A percentile compares a stretch with the other conserved stretches of the same genome.
These are phyloP conservation scores for Apamea monoglypha DNA, from an alignment of 2,888 invertebrate species.

Conservation along the genomic window DNA sequence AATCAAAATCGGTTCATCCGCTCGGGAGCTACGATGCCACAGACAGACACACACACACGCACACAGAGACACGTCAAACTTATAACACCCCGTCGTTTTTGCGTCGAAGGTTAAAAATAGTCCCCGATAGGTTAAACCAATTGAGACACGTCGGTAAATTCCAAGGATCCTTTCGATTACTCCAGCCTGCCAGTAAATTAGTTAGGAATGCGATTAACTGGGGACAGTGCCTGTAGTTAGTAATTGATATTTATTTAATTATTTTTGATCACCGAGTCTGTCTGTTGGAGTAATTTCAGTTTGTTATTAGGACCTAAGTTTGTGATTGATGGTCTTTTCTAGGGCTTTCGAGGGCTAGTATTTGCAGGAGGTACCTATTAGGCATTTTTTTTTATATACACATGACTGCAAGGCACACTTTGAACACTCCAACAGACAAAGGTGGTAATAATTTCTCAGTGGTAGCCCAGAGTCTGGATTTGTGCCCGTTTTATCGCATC, in stretches of 20 bases:
- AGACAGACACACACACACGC: no score
- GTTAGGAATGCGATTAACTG: constrained; percentile 14
- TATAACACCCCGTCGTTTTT: no score
- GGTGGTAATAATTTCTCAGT: background rate
- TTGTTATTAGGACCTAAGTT: constrained; percentile 22
- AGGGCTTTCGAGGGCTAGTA: background rate
- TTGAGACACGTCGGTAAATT: background rate
- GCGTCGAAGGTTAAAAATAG: no score
- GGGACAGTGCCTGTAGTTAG: background rate
- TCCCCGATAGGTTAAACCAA: background rate
- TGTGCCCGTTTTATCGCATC: background rate
- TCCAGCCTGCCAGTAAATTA: constrained; percentile 18
- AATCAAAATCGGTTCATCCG: no score
- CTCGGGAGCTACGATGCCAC: no score
- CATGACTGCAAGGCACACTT: background rate
- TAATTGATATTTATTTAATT: constrained; percentile 35
- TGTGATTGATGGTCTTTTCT: constrained; percentile 35
- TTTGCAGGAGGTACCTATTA: background rate
- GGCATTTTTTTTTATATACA: background rate
- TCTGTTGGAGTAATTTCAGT: constrained; percentile 32
- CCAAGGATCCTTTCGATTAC: background rate
- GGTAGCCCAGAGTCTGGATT: background rate
- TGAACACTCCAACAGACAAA: background rate
- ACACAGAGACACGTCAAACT: no score
- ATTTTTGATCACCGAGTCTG: constrained; percentile 30